Percentiles rank a stretch among this genome's conserved stretches.
These are phyloP conservation scores for Cyrtodaria siliqua DNA, from an alignment of 2,888 invertebrate species.

Conservation along the genomic window DNA sequence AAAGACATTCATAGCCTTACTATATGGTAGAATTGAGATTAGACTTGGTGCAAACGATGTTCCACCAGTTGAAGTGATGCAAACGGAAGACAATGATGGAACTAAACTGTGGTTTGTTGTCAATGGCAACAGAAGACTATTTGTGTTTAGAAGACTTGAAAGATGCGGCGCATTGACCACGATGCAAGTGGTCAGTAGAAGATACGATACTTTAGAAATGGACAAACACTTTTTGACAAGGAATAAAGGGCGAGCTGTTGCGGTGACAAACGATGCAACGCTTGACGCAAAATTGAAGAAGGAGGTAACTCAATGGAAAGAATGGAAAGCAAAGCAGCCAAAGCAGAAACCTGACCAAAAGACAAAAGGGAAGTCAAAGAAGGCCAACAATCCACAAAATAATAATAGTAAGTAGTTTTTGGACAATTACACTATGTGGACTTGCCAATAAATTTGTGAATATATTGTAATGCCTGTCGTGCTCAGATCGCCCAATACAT, in stretches of 20 bases:
- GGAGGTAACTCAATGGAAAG: slow-evolving; percentile 51
- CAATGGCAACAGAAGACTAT: slow-evolving; percentile 63
- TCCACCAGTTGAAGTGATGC: slow-evolving; percentile 62
- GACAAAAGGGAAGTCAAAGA: too few species aligned
- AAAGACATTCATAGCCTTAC: slow-evolving; percentile 49
- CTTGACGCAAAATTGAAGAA: slow-evolving; percentile 44
- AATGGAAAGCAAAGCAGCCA: slow-evolving; percentile 58
- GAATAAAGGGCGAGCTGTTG: slow-evolving; percentile 50
- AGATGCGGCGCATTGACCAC: slow-evolving; percentile 53
- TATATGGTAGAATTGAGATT: slow-evolving; percentile 52
- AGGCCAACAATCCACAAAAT: too few species aligned
- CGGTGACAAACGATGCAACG: slow-evolving; percentile 55
- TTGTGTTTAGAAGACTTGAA: slow-evolving; percentile 52
- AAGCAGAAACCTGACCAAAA: background rate
- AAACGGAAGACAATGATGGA: slow-evolving; percentile 37
- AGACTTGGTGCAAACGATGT: slow-evolving; percentile 53
- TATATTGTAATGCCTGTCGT: too few species aligned
- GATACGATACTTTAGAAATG: slow-evolving; percentile 63
- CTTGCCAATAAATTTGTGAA: too few species aligned
- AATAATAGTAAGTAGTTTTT: too few species aligned
- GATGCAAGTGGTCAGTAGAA: slow-evolving; percentile 60
- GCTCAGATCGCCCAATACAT: too few species aligned
- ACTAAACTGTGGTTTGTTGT: slow-evolving; percentile 57
- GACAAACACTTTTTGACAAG: slow-evolving; percentile 64
- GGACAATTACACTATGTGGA: too few species aligned